A percentile compares a stretch with the other conserved stretches of the same genome.
These are phyloP conservation scores for Panthera uncia DNA, from an alignment of 2,113 vertebrate genomes.

Conservation along the genomic window DNA sequence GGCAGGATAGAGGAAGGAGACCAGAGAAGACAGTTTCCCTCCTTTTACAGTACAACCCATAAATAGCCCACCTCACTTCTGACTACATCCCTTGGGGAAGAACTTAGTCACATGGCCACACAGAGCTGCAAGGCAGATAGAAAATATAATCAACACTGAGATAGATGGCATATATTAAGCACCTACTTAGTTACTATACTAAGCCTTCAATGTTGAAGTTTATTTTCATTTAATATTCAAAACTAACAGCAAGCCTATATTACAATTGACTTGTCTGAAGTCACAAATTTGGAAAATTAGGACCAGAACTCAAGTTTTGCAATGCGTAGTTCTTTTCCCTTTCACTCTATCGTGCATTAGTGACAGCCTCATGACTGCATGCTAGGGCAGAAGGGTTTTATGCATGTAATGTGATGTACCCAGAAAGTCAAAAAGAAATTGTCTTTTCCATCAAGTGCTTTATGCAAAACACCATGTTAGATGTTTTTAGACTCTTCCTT, in stretches of 20 bases:
- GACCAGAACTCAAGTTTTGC: background rate
- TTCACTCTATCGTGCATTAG: background rate
- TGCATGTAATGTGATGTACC: background rate
- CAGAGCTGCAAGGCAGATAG: background rate
- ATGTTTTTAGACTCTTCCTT: background rate
- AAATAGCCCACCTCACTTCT: background rate
- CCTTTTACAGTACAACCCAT: background rate
- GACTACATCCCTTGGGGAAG: background rate
- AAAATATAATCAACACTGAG: background rate
- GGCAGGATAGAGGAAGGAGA: background rate
- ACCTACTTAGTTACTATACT: background rate
- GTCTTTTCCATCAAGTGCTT: background rate
- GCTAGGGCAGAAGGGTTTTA: background rate
- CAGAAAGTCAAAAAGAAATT: background rate
- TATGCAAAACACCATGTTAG: background rate
- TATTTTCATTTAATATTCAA: background rate
- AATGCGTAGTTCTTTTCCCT: background rate
- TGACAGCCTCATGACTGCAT: background rate
- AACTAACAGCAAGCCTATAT: background rate
- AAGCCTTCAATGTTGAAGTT: background rate
- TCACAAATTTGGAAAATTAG: background rate
- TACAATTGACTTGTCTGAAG: background rate
- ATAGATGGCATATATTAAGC: background rate
- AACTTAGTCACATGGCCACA: background rate
- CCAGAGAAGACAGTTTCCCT: background rate